Conservation (phyloP, 2,113 vertebrate species). For the Pedetes capensis region DNA sequence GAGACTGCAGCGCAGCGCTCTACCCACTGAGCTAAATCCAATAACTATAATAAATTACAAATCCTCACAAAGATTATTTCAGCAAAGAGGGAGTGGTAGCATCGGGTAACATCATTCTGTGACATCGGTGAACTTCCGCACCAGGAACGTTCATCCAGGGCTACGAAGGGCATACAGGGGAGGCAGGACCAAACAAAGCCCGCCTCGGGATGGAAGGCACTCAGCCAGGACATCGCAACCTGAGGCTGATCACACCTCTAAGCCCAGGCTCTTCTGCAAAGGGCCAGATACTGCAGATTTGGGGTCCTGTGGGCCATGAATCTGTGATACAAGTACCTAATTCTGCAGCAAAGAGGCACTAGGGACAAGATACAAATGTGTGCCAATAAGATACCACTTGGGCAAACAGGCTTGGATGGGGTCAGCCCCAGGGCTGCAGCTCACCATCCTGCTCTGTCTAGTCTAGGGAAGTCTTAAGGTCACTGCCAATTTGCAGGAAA, state of each 20-base stretch:
- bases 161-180: not conserved
- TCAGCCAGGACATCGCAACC: not conserved
- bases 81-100: too few species aligned
- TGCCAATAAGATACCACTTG: fast-evolving
- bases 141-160: fast-evolving
- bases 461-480: not conserved
- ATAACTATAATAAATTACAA: too few species aligned
- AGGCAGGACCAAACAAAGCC: not conserved
- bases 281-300: not conserved
- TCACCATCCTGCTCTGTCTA: not conserved
- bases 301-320: not conserved
- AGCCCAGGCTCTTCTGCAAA: not conserved
- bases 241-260: not conserved
- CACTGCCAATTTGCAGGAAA: not conserved
- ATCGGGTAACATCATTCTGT: fast-evolving
- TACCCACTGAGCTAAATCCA: too few species aligned
- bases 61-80: too few species aligned
- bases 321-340: too few species aligned
- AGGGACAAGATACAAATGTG: fast-evolving
- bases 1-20: too few species aligned
- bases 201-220: not conserved
- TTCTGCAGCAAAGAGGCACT: too few species aligned
- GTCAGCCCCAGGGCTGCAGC: fast-evolving
- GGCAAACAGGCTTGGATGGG: not conserved
- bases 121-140: not conserved